These are phyloP conservation scores for Drosophila melanica DNA, from an alignment of 1,140 invertebrate species.

Conservation along the genomic window DNA sequence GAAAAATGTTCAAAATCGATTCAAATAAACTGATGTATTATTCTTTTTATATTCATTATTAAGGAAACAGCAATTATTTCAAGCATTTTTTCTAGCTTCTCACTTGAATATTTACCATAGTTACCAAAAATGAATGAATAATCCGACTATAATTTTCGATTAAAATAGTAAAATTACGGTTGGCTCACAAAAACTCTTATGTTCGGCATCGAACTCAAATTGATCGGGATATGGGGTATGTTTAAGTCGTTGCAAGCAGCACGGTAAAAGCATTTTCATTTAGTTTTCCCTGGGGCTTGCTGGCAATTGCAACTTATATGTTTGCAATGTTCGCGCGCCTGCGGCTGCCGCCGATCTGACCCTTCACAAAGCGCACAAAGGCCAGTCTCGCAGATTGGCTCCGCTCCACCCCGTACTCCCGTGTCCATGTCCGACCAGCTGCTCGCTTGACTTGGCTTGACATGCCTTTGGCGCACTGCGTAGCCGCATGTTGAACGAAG, in stretches of 20 bases:
- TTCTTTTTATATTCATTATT: no score
- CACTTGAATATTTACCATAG: no score
- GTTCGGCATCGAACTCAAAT: no score
- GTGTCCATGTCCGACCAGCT: not conserved
- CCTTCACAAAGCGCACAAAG: conserved; percentile 62
- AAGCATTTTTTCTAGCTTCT: no score
- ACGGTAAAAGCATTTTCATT: conserved; percentile 3
- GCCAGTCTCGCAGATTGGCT: conserved; percentile 59
- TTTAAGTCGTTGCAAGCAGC: not conserved
- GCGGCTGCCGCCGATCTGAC: conserved; percentile 42
- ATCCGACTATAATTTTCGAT: no score
- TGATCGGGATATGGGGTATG: not conserved
- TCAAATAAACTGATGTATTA: no score
- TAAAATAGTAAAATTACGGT: no score
- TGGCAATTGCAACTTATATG: conserved; percentile 53
- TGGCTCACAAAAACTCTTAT: no score
- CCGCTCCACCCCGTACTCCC: not conserved
- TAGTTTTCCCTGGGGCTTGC: conserved; percentile 1
- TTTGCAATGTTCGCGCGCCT: conserved; percentile 58
- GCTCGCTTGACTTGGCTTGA: conserved; percentile 58
- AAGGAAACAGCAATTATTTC: no score
- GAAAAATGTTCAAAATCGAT: no score
- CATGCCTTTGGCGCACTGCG: conserved; percentile 73
- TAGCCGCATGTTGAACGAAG: conserved; percentile 59
- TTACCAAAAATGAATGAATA: no score